Evolutionary conservation across 2,113 vertebrate species (phyloP).

Genomic region (Platanista minor): DNA sequence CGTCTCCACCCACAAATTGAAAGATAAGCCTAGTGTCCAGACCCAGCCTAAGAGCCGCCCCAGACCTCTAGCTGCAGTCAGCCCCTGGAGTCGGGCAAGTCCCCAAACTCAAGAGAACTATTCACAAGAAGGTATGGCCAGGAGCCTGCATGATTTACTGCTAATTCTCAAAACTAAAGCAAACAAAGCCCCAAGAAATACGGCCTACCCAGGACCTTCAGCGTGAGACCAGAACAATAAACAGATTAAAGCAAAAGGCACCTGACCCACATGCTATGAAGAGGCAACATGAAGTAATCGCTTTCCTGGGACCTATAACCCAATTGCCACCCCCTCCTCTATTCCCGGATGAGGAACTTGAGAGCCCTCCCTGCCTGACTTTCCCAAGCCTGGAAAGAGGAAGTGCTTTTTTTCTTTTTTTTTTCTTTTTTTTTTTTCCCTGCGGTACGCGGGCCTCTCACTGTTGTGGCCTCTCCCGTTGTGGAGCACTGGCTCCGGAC

Average conservation of each 20-base stretch:
- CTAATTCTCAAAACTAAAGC: not conserved
- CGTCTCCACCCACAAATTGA: not conserved
- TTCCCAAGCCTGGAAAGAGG: not conserved
- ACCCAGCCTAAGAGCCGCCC: rapidly evolving
- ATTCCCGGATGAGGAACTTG: too few species aligned
- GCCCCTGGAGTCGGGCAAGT: not conserved
- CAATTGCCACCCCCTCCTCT: not conserved
- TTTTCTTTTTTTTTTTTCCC: too few species aligned
- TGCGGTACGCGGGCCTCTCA: too few species aligned
- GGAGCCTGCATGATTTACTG: not conserved
- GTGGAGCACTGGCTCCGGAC: too few species aligned
- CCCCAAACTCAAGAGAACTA: not conserved
- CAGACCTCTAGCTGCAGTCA: not conserved
- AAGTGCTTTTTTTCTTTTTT: too few species aligned
- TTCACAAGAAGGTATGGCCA: not conserved
- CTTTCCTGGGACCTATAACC: not conserved
- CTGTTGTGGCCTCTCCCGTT: too few species aligned
- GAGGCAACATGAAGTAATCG: rapidly evolving
- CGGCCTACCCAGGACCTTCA: not conserved
- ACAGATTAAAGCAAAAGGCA: not conserved
- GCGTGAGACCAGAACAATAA: not conserved
- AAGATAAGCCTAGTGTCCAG: rapidly evolving
- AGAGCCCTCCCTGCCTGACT: not conserved
- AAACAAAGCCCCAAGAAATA: not conserved
- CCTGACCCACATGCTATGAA: rapidly evolving